Base-by-base conservation (phyloP, 2,888 invertebrate genomes). In the Tinea pellionella region DNA sequence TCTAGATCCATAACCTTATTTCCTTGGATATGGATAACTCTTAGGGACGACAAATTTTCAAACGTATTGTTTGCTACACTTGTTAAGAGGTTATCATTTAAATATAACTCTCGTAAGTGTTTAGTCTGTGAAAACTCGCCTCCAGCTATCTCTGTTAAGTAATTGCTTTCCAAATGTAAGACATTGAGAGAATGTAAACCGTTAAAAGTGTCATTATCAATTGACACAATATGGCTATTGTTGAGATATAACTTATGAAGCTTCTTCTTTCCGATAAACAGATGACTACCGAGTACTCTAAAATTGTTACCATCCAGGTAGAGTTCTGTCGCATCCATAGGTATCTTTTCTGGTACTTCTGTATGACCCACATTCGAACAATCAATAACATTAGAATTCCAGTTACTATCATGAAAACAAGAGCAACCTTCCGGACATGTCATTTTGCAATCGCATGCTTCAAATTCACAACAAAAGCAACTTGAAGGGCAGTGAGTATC, bases 371-470 rank as follows among this genome's bases (percentile, higher is more conserved):
- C 91, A 72, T 91, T 92, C 62, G 93, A 92, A 72, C 94, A 95
- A 75, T 94, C 94, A 59, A 95, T 94, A 24, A 94, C 93, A 80
- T 95, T 95, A 63, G 93, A 92, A 63, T 91, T 90, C 94, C 94
- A 95, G 66, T 92, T 92, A 75, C 93, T 92, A 73, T 95, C 95
- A 76, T 94, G 94, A 75, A 92, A 95, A 74, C 96, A 96, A 59
- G 92, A 92, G 78, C 96, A 96, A 69, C 93, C 92, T 69, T 90
- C 90, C 12, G 96, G 96, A 69, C 96, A 96, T 43, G 93, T 93
- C 93, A 95, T 95, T 85, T 94, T 93, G 78, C 96, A 96, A 78
- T 96, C 96, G 74, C 96, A 96, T 47, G 94, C 94, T 75, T 94
- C 94, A 79, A 93, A 96, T 69, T 95, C 94, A 74, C 96, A 96